A percentile compares a stretch with the other conserved stretches of the same genome.
phyloP scores from a whole-genome alignment of 2,113 vertebrate species.

The Cyanistes caeruleus region DNA sequence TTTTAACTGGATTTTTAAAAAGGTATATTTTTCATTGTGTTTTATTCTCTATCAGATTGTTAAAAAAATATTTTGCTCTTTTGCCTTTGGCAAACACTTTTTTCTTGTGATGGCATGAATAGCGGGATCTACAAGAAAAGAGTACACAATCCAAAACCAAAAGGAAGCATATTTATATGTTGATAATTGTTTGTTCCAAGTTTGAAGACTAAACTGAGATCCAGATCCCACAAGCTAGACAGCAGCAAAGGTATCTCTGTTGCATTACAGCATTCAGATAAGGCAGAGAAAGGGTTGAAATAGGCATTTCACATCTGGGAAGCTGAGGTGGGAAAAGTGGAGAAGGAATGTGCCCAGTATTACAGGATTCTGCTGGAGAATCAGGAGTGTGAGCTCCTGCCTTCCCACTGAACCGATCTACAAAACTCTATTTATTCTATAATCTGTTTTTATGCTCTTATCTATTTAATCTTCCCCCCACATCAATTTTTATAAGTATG shows the following conservation, averaged over 20 bases:
- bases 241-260: not conserved
- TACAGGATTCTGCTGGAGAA: not conserved
- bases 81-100: not conserved
- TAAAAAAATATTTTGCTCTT: not conserved
- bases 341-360: not conserved
- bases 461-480: slow-evolving; percentile 36
- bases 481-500: not conserved
- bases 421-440: not conserved
- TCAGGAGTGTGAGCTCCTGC: not conserved
- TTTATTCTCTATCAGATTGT: not conserved
- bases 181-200: not conserved
- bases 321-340: not conserved
- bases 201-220: not conserved
- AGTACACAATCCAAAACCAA: not conserved
- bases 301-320: not conserved
- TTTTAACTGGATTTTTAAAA: not conserved
- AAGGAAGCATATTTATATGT: not conserved
- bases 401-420: not conserved
- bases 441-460: slow-evolving; percentile 48
- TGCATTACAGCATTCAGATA: not conserved
- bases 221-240: not conserved
- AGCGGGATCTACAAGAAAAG: not conserved
- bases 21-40: not conserved
- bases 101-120: not conserved
- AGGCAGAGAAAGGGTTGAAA: not conserved